These are phyloP conservation scores for Rotaria magnacalcarata DNA, from an alignment of 2,888 invertebrate species.

Conservation along the genomic window DNA sequence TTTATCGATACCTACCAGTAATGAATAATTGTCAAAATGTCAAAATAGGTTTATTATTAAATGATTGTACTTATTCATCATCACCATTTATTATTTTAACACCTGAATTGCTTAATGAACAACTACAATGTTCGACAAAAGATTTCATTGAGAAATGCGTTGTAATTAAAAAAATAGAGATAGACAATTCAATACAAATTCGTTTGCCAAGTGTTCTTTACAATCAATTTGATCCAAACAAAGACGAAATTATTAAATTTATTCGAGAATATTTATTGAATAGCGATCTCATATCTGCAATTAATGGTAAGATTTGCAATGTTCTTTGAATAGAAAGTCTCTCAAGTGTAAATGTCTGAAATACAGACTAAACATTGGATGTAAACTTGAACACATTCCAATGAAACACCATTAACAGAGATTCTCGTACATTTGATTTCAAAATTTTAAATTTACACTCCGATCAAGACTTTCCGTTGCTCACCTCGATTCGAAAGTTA, in stretches of 20 bases:
- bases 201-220: slow-evolving; percentile 50
- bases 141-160: slow-evolving; percentile 49
- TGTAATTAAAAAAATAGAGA: background rate
- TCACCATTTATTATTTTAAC: slow-evolving; percentile 51
- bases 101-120: slow-evolving; percentile 50
- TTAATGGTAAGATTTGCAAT: background rate
- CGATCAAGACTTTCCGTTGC: too few relatives aligned
- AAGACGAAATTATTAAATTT: slow-evolving; percentile 50
- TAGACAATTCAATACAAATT: slow-evolving; percentile 48
- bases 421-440: too few relatives aligned
- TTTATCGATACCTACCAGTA: slow-evolving; percentile 50
- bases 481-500: too few relatives aligned
- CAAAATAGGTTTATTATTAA: slow-evolving; percentile 51
- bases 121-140: slow-evolving; percentile 51
- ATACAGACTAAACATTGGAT: too few relatives aligned
- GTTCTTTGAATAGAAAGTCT: too few relatives aligned
- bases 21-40: slow-evolving; percentile 24
- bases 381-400: too few relatives aligned
- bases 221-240: slow-evolving; percentile 47
- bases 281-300: background rate
- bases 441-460: too few relatives aligned
- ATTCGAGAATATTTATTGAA: slow-evolving; percentile 49
- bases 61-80: slow-evolving; percentile 52
- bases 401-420: too few relatives aligned
- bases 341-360: too few relatives aligned